Base-by-base conservation (phyloP, 2,113 vertebrate genomes). In the Perca schrenkii region DNA sequence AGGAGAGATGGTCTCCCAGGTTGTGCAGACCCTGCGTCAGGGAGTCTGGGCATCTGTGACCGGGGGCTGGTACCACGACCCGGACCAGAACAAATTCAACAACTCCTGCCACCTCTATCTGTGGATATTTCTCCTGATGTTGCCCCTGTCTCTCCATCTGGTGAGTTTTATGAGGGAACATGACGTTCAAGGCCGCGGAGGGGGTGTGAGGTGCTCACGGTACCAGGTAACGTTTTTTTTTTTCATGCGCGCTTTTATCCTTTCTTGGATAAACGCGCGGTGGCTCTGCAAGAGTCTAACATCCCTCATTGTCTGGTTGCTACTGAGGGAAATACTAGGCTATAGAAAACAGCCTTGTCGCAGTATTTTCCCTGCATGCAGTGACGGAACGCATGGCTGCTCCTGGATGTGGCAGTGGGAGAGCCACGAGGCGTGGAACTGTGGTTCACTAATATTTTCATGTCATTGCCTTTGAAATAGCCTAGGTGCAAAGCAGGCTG, bases 31-130 rank as follows among this genome's bases (percentile, higher is more conserved):
- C 91, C 96, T 98, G 92, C 95, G 97, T 77, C 97, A 98, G 94
- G 97, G 98, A 75, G 96, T 98, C 68, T 99, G 98, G 98, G 98
- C 98, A 89, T 98, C 97, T 61, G 92, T 98, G 88, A 99, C 97
- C 11, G 98, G 97, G 21, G 98, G 97, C 84, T 99, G 97, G 97
- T 99, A 97, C 92, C 96, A 99, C 87, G 98, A 99, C 90, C 98
- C 98, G n/a, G 97, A 99, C 86, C 97, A 97, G 90, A 97, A 97
- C 88, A 97, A 95, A 95, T 99, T 99, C 93, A 97, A 97, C 91
- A 99, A 99, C 94, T 98, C 96, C 73, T 99, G 96, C 89, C 98
- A 99, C 77, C 97, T 99, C 71, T 99, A 99, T 95, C 91, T 99
- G 89, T 99, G 98, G 98, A 95, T 99, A 43, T 98, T 98, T 78